These are phyloP conservation scores for Agrochola macilenta DNA, from an alignment of 2,888 invertebrate genomes.

Conservation along the genomic window DNA sequence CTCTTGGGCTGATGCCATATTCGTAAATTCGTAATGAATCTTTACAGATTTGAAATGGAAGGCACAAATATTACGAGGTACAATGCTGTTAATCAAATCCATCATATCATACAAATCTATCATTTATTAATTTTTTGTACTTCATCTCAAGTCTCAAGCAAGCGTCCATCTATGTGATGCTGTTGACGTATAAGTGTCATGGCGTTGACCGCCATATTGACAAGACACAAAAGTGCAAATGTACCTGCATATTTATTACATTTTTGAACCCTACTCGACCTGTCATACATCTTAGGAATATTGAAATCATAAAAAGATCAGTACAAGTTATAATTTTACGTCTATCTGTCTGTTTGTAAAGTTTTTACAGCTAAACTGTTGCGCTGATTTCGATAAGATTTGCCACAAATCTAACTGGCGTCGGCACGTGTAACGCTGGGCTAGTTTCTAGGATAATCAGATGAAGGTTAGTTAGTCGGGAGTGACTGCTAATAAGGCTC, in stretches of 20 bases:
- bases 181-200: constrained; percentile 34
- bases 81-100: background rate
- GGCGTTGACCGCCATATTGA: constrained; percentile 25
- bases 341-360: background rate
- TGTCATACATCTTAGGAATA: constrained; percentile 22
- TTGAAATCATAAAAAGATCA: constrained; percentile 12
- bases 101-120: background rate
- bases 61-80: background rate
- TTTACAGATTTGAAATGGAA: constrained; percentile 3
- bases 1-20: background rate
- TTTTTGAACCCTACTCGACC: constrained; percentile 32
- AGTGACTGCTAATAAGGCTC: background rate
- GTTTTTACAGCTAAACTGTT: constrained; percentile 1
- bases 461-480: background rate
- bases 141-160: background rate
- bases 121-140: background rate
- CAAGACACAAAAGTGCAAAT: constrained; percentile 26
- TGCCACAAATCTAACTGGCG: background rate
- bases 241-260: constrained; percentile 28
- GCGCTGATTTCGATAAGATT: constrained; percentile 8
- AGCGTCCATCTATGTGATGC: constrained; percentile 29
- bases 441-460: background rate
- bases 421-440: background rate
- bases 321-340: background rate
- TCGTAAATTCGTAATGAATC: background rate